Evolutionary conservation across 2,113 vertebrate genomes (phyloP).

Genomic region (Atrichornis clamosus): DNA sequence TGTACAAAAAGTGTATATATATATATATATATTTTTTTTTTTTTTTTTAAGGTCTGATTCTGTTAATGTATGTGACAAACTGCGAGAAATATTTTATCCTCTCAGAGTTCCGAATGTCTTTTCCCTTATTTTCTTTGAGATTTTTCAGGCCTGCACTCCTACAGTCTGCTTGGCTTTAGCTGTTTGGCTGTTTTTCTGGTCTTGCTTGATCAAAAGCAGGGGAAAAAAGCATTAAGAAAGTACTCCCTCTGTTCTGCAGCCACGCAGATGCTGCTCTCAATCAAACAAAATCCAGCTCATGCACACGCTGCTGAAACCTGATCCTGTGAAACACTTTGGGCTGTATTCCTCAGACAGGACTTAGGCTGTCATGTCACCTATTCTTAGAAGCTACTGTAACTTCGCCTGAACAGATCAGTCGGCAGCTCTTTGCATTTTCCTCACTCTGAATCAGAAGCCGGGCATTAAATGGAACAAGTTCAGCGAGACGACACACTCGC

Average conservation of each 20-base stretch:
- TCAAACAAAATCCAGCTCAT: neutral
- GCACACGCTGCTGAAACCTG: accelerated
- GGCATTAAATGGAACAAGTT: neutral
- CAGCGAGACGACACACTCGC: neutral
- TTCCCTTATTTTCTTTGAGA: neutral
- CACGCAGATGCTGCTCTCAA: neutral
- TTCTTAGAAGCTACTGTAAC: neutral
- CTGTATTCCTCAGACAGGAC: neutral
- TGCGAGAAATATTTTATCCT: neutral
- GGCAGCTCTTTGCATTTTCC: neutral
- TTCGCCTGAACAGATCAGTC: neutral
- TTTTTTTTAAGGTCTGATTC: neutral
- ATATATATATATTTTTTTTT: no score
- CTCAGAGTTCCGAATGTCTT: neutral
- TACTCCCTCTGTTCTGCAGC: accelerated
- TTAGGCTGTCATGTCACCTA: accelerated
- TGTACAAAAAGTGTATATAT: neutral
- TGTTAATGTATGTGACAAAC: neutral
- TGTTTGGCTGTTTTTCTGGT: neutral
- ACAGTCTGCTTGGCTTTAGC: neutral
- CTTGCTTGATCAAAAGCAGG: neutral
- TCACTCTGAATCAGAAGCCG: neutral
- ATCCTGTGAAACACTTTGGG: neutral
- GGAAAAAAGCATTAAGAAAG: neutral
- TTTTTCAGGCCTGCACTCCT: neutral